These are phyloP conservation scores for Nestor notabilis DNA, from an alignment of 2,113 vertebrate genomes.

Conservation along the genomic window DNA sequence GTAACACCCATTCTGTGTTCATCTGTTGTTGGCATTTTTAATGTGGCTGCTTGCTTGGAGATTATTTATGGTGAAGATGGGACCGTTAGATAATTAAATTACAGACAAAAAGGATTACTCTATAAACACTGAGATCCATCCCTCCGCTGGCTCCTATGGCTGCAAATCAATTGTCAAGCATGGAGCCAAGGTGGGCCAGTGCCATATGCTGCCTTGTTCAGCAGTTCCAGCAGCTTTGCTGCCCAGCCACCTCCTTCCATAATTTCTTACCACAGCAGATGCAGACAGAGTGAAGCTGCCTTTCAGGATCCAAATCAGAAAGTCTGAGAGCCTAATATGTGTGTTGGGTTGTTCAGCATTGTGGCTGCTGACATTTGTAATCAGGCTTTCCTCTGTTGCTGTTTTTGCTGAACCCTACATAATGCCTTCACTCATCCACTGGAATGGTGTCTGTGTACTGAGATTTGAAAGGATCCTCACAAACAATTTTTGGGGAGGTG, in stretches of 20 bases:
- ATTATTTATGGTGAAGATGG: neutral
- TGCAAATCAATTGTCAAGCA: neutral
- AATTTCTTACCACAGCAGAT: neutral
- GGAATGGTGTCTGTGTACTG: neutral
- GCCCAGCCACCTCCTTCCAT: neutral
- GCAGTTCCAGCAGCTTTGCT: neutral
- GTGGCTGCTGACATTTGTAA: neutral
- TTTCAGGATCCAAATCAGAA: neutral
- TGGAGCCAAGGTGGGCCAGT: neutral
- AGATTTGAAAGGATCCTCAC: neutral
- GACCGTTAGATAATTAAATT: neutral
- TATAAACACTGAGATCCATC: neutral
- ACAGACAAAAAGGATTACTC: neutral
- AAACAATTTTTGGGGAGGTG: neutral
- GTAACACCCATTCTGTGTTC: neutral
- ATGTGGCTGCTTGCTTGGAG: neutral
- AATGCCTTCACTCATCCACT: neutral
- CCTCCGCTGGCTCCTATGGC: neutral
- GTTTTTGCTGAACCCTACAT: neutral
- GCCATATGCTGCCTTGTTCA: neutral
- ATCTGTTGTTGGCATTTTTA: neutral
- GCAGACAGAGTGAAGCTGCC: neutral
- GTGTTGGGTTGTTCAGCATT: accelerated
- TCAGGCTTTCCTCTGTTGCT: neutral
- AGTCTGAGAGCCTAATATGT: neutral